phyloP scores from a whole-genome alignment of 1,140 invertebrate species.

The Helicoverpa zea region DNA sequence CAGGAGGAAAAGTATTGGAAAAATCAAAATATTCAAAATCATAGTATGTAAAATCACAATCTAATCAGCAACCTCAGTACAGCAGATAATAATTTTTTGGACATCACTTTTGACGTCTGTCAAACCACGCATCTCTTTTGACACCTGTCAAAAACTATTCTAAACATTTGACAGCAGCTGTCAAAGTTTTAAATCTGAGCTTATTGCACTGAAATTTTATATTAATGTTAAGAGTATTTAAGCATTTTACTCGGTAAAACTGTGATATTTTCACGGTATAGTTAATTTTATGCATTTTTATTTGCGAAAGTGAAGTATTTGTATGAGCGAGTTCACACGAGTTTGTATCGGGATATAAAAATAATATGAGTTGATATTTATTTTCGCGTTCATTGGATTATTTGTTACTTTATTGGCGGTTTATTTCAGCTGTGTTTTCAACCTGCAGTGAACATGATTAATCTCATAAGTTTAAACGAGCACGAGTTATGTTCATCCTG shows the following conservation, averaged over 20 bases:
- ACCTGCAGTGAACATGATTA: no score
- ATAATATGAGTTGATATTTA: not conserved
- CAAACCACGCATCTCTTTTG: no score
- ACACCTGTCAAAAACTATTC: not conserved
- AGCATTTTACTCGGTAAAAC: not conserved
- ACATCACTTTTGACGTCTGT: no score
- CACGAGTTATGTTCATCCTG: no score
- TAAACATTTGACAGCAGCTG: not conserved
- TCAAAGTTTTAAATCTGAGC: not conserved
- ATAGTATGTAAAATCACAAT: no score
- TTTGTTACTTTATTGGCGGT: not conserved
- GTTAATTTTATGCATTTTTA: not conserved
- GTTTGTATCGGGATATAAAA: not conserved
- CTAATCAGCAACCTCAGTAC: no score
- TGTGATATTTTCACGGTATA: not conserved
- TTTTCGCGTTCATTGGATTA: not conserved
- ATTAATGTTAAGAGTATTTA: slow-evolving; percentile 12
- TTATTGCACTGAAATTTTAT: not conserved
- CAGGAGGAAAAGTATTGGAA: no score
- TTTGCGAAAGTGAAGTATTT: not conserved
- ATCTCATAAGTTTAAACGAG: no score
- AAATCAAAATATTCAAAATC: no score
- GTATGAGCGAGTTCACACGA: not conserved
- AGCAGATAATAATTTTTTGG: no score
- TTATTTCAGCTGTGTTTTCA: no score